These are phyloP conservation scores for Camponotus pennsylvanicus DNA, from an alignment of 1,140 invertebrate genomes.

Conservation along the genomic window DNA sequence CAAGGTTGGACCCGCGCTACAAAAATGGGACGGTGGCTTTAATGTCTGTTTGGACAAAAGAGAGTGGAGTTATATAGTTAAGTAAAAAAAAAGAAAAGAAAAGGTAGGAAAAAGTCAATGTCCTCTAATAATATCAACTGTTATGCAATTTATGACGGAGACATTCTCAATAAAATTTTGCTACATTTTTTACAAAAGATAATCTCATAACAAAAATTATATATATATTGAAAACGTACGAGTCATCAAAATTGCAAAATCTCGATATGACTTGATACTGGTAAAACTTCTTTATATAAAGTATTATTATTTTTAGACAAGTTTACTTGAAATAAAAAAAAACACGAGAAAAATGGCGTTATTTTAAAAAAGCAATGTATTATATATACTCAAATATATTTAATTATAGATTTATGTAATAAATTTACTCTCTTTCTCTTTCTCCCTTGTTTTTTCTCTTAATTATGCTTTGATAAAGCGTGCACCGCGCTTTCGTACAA, in stretches of 20 bases:
- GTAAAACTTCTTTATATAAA: constrained; percentile 4
- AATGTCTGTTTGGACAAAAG: background rate
- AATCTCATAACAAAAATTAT: background rate
- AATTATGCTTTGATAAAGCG: background rate
- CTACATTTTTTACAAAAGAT: background rate
- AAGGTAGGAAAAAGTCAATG: background rate
- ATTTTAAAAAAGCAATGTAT: background rate
- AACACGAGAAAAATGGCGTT: background rate
- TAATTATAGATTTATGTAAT: constrained; percentile 19
- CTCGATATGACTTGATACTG: background rate
- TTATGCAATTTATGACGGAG: background rate
- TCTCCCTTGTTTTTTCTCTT: background rate
- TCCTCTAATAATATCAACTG: background rate
- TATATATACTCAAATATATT: constrained; percentile 5
- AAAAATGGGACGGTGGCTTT: constrained; percentile 40
- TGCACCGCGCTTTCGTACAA: background rate
- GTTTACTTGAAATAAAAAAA: background rate
- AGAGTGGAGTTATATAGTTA: background rate
- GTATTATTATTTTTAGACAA: background rate
- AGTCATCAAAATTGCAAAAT: background rate
- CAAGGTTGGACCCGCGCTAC: constrained; percentile 41
- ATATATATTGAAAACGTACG: background rate
- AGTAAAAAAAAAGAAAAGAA: background rate
- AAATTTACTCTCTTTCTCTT: too few species aligned
- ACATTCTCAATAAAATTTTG: background rate